Conservation (phyloP, 2,113 vertebrate species). For the Ciconia boyciana region DNA sequence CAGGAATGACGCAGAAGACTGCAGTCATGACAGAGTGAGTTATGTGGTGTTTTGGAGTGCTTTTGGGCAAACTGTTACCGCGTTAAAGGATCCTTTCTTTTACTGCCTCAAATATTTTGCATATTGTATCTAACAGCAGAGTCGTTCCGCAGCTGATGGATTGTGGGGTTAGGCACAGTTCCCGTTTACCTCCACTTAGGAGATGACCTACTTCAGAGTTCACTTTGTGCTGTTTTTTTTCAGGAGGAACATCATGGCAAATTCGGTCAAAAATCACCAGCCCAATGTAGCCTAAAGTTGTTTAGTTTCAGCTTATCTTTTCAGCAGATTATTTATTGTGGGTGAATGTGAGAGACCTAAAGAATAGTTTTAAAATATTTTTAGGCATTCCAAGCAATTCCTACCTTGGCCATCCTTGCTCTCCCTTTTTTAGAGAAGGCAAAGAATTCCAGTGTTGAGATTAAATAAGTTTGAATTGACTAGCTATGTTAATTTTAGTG, state of each 20-base stretch:
- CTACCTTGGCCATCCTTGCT: not conserved
- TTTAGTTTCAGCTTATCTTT: not conserved
- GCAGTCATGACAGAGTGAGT: not conserved
- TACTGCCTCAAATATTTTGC: not conserved
- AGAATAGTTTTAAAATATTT: not conserved
- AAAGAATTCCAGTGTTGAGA: not conserved
- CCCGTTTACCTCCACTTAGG: not conserved
- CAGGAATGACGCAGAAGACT: not conserved
- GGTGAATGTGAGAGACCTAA: not conserved
- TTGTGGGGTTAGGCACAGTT: not conserved
- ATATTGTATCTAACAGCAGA: not conserved
- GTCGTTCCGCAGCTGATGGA: not conserved
- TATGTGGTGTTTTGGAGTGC: not conserved
- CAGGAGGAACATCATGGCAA: not conserved
- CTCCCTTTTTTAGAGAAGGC: not conserved
- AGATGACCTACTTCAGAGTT: not conserved
- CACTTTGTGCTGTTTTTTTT: not conserved
- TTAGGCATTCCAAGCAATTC: not conserved
- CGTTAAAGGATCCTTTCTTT: not conserved
- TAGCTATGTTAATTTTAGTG: not conserved
- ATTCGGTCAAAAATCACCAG: not conserved
- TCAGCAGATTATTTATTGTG: not conserved
- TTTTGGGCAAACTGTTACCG: rapidly evolving
- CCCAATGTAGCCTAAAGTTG: not conserved
- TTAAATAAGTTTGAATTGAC: not conserved